Base-by-base conservation (phyloP, 1,140 invertebrate genomes). In the Thrips palmi region DNA sequence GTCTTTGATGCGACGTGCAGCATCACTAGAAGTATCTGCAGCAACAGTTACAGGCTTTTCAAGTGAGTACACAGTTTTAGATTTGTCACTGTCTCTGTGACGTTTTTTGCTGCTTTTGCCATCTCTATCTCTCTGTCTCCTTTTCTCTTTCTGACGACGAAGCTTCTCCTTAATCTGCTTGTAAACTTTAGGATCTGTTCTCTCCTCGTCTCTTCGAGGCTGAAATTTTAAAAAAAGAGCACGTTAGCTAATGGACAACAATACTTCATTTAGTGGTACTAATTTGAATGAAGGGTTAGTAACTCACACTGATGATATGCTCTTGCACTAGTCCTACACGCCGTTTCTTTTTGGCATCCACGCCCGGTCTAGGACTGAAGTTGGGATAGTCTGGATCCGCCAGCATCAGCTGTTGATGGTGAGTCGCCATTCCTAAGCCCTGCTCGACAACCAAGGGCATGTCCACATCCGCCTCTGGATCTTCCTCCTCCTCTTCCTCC, bases 131-230 rank as follows among this genome's bases (percentile, higher is more conserved):
- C 21, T 18, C 11, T 10, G 15, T 29, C 18, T 30, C 21, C 31
- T 60, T 7, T 62, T 54, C 50, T 79, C 74, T 34, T 77, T 78
- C 21, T 77, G 65, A 1, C 70, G 60, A 2, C 74, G 64, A 27
- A 81, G 53, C 51, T 77, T 80, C 48, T 80, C 77, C 50, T 81
- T 83, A n/a, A 74, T 77, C 17, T 45, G 20, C 49, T 76, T 76
- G 51, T 80, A 78, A 39, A 71, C 62, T 52, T 71, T 70, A 29
- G 71, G 73, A 41, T 76, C 72, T 14, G 71, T 39, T 31, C 71
- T 71, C 53, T 81, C 77, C 50, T 80, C 76, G 49, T 82, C 78
- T 3, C 72, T 64, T n/a, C 78, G 60, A 0, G 78, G 78, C 75
- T 79, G 47, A 35, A 58, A 58, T 41, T 41, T 39, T 27, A 33